Conservation (phyloP, 2,888 invertebrate genomes). For the Coenonympha glycerion region DNA sequence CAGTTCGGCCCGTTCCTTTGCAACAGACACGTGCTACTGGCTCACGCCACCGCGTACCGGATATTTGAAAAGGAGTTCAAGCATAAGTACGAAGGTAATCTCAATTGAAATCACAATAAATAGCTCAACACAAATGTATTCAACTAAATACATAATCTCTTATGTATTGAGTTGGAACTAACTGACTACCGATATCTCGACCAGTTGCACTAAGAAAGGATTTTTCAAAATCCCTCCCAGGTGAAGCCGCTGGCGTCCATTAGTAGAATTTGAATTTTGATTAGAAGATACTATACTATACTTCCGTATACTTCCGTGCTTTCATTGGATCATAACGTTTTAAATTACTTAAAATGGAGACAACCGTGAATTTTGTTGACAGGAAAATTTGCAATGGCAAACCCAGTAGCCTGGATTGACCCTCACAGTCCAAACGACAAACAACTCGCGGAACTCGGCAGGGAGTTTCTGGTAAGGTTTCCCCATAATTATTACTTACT, state of each 20-base stretch:
- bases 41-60: slow-evolving; percentile 79
- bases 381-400: slow-evolving; percentile 39
- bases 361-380: too few species aligned
- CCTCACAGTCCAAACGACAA: slow-evolving; percentile 59
- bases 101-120: neutral
- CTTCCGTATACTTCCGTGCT: too few species aligned
- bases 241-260: too few species aligned
- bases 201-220: too few species aligned
- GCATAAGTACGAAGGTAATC: slow-evolving; percentile 58
- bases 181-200: too few species aligned
- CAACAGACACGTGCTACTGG: slow-evolving; percentile 78
- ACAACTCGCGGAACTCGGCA: slow-evolving; percentile 65
- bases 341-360: too few species aligned
- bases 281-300: too few species aligned
- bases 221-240: too few species aligned
- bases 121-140: neutral
- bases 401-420: slow-evolving; percentile 58
- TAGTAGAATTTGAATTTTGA: too few species aligned
- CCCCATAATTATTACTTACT: neutral
- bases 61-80: slow-evolving; percentile 74
- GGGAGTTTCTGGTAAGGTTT: slow-evolving; percentile 60
- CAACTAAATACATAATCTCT: too few species aligned
- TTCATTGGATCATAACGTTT: too few species aligned
- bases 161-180: too few species aligned
- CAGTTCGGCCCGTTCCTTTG: slow-evolving; percentile 75